Evolutionary conservation across 1,140 invertebrate genomes (phyloP), one percentile per base, ranked within the genome.

Genomic region (Ditylenchus dipsaci): DNA sequence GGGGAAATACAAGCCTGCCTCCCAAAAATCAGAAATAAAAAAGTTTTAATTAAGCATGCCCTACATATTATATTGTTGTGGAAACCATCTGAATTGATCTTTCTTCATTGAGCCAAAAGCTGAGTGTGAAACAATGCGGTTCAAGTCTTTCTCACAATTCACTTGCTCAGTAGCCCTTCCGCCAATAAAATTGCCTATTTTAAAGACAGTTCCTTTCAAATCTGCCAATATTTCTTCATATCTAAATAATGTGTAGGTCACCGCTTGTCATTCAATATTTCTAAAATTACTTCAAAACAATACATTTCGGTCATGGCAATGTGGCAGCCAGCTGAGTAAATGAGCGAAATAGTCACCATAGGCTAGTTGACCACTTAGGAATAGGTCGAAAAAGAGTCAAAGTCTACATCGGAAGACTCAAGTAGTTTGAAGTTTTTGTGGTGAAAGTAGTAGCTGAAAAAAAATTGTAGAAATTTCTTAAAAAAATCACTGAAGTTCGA

Each of bases 311-410:
- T 78, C 65, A 27, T 73, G 60, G n/a, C 75, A 38, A 17, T 76
- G 72, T 7, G 78, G 71, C 19, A 83, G 76, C 84, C 83, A 84
- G 30, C 66, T 67, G n/a, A 72, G 58, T 42, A 84, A 73, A 65
- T 84, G 84, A 27, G 84, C 83, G 43, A 83, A 84, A 65, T 84
- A 84, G 58, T 83, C 84, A 9, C 81, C 82, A 62, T 84, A 84
- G 26, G 72, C 82, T 3, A 84, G 47, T 47, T 80, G 69, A 21
- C 82, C 84, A 7, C 43, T 47, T 21, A 79, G 64, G 58, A 84
- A 84, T 0, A 83, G 61, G 27, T 84, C 75, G 68, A 84, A 79
- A 84, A 84, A 13, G 66, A 71, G 47, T 81, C 72, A 65, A 84
- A 84, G 8, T 76, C 65, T 5, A 75, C 82, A 29, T 75, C 65